Evolutionary conservation across 1,140 invertebrate genomes (phyloP), one percentile per base, ranked within the genome.

Genomic region (Bombus confusus): DNA sequence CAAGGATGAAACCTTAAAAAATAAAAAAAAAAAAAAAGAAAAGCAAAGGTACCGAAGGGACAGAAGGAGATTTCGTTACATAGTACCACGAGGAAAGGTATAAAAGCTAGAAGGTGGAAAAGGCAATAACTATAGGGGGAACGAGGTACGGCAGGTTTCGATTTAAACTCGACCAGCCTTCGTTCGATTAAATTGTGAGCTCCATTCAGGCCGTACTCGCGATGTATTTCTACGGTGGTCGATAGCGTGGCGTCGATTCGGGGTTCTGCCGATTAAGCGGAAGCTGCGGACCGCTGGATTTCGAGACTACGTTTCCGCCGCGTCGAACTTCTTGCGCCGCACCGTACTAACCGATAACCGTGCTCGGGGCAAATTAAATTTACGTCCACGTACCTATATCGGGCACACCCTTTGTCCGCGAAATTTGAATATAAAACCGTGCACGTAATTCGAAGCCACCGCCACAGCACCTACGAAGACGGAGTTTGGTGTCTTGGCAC

Each of bases 211-310:
- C 31, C 9, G 64, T 6, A 71, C 37, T 80, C 78, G 43, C 68
- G 68, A 47, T 80, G 79, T 80, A 80, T 80, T 80, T 80, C 68
- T 8, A 80, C 28, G n/a, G 31, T 57, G 68, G 34, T 57, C 68
- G 79, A 72, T 80, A 59, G 47, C 25, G 47, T 43, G 79, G 72
- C 47, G 64, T 59, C 34, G 79, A 71, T 15, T n/a, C 52, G 3
- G 68, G 68, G 47, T 80, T 80, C 47, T 80, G 79, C 79, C 79
- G 79, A 80, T 80, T 80, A 80, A 80, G 79, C 68, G 79, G 47
- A 80, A 80, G 47, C 68, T 68, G 31, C 64, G 79, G 68, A 59
- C 79, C 66, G 47, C 43, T 72, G 34, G 66, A 72, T 59, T 68
- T 72, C 68, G 68, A 39, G 37, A 28, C 43, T 47, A 80, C 79